phyloP scores from a whole-genome alignment of 2,113 vertebrate genomes.

The Spea multiplicata region DNA sequence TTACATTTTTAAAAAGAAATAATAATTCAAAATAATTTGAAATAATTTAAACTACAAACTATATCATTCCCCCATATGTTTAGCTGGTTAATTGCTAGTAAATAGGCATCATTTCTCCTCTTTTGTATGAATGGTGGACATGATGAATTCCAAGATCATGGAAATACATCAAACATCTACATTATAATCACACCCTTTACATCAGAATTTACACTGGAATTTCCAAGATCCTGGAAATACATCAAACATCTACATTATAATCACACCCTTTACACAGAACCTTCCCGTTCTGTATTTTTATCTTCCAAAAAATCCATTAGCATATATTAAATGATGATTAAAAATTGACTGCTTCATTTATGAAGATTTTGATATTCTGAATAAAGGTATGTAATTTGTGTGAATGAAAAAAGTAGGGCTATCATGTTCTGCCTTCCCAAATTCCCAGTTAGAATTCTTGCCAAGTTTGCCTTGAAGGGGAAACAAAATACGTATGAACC shows the following conservation, averaged over 20 bases:
- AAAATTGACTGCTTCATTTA: background rate
- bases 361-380: background rate
- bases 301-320: background rate
- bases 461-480: too few relatives aligned
- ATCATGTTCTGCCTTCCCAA: too few relatives aligned
- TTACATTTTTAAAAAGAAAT: background rate
- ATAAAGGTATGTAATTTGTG: background rate
- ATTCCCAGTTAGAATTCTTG: too few relatives aligned
- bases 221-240: conserved; percentile 47
- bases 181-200: conserved; percentile 23
- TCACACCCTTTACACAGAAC: conserved; percentile 19
- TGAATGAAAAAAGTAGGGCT: background rate
- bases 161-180: conserved; percentile 32
- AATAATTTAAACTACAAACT: background rate
- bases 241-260: conserved; percentile 1
- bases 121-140: conserved; percentile 3
- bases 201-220: too few relatives aligned
- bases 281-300: conserved; percentile 2
- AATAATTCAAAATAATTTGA: conserved; percentile 2
- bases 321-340: background rate
- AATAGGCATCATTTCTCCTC: conserved; percentile 3
- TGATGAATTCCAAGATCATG: conserved; percentile 23
- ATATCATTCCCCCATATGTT: background rate
- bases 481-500: too few relatives aligned
- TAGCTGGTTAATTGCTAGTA: background rate